phyloP scores from a whole-genome alignment of 2,797 vertebrate species.

The Sebastolobus alascanus region DNA sequence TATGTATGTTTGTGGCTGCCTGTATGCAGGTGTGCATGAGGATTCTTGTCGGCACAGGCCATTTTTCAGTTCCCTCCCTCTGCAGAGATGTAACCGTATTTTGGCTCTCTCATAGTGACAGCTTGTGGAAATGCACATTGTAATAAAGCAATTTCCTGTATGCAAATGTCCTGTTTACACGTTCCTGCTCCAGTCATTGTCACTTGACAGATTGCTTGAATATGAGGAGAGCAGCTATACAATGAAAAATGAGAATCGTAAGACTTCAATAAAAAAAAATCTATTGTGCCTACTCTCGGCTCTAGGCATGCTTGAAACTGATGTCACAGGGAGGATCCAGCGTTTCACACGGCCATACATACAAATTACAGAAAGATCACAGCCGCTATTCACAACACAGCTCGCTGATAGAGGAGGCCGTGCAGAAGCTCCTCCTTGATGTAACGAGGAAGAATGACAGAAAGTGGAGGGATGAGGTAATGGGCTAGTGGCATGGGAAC shows the following conservation, averaged over 20 bases:
- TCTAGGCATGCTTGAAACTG: conserved; percentile 59
- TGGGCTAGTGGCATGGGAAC: conserved; percentile 43
- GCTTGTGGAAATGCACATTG: conserved; percentile 79
- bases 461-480: conserved; percentile 51
- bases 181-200: conserved; percentile 77
- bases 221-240: conserved; percentile 68
- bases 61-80: conserved; percentile 67
- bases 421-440: conserved; percentile 46
- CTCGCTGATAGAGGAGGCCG: conserved; percentile 47
- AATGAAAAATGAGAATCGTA: conserved; percentile 78
- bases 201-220: conserved; percentile 81
- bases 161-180: conserved; percentile 84
- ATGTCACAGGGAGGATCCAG: conserved; percentile 53
- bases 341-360: conserved; percentile 39
- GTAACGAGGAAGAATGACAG: conserved; percentile 52
- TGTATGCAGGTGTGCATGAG: conserved; percentile 38
- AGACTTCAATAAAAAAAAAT: conserved; percentile 72
- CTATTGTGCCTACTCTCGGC: conserved; percentile 57
- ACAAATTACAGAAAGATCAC: conserved; percentile 66
- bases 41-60: conserved; percentile 57
- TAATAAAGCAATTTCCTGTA: conserved; percentile 86
- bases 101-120: conserved; percentile 69
- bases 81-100: conserved; percentile 64
- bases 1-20: conserved; percentile 4
- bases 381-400: conserved; percentile 40